A percentile compares a stretch with the other conserved stretches of the same genome.
These are phyloP conservation scores for Gallinago jamesoni DNA, from an alignment of 2,113 vertebrate species.

Conservation along the genomic window DNA sequence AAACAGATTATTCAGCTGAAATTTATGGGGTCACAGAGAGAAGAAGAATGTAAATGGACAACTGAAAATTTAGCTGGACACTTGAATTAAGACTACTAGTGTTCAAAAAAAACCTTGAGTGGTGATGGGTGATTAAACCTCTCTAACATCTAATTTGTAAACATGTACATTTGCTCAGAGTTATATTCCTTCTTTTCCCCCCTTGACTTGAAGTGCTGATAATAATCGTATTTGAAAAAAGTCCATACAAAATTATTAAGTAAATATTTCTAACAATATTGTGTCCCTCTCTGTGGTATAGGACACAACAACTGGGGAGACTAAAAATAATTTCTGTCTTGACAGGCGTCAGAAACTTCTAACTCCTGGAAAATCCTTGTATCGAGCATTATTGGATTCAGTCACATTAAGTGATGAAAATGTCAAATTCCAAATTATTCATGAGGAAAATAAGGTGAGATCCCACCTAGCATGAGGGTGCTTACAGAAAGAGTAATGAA, in stretches of 20 bases:
- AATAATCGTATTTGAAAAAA: not conserved
- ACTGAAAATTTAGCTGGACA: not conserved
- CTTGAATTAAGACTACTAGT: not conserved
- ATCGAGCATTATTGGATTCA: slow-evolving; percentile 80
- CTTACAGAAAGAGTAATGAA: not conserved
- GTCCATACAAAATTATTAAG: not conserved
- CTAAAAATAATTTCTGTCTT: not conserved
- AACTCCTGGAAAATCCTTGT: slow-evolving; percentile 67
- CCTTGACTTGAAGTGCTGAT: not conserved
- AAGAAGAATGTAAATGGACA: not conserved
- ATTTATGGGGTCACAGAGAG: not conserved
- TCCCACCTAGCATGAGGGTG: not conserved
- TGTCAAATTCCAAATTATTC: slow-evolving; percentile 78
- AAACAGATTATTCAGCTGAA: not conserved
- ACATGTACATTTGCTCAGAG: not conserved
- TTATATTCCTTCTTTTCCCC: not conserved
- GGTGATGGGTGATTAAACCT: not conserved
- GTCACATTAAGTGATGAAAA: slow-evolving; percentile 75
- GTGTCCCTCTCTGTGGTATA: not conserved
- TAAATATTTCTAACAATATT: not conserved
- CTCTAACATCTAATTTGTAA: not conserved
- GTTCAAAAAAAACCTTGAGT: not conserved
- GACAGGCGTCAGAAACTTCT: slow-evolving; percentile 83
- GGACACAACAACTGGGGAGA: not conserved
- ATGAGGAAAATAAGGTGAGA: slow-evolving; percentile 75